phyloP scores from a whole-genome alignment of 2,113 vertebrate species.

The Cottus gobio region DNA sequence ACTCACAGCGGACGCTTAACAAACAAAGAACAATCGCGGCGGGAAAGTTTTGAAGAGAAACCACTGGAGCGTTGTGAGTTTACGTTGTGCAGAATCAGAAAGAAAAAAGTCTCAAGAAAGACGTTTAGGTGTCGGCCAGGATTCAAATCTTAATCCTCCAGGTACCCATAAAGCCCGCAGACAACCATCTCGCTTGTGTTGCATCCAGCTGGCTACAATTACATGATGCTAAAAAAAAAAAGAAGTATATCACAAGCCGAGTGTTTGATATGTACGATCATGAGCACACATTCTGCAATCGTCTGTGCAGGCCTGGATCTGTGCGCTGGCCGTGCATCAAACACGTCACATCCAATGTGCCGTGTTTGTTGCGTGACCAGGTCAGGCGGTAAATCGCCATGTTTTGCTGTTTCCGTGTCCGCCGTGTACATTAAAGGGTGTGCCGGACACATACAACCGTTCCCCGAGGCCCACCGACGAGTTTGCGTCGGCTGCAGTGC shows the following conservation, averaged over 20 bases:
- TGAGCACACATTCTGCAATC: not conserved
- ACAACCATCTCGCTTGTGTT: not conserved
- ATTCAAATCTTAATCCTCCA: not conserved
- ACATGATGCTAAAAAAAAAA: not conserved
- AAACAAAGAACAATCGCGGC: not conserved
- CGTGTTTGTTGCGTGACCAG: conserved; percentile 10
- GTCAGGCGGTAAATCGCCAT: conserved; percentile 13
- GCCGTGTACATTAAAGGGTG: conserved; percentile 29
- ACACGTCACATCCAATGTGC: conserved; percentile 16
- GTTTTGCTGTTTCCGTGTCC: conserved; percentile 12
- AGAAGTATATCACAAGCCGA: not conserved
- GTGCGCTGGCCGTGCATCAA: conserved; percentile 12
- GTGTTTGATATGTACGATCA: not conserved
- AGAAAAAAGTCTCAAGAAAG: not conserved
- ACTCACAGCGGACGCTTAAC: not conserved
- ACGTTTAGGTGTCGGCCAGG: not conserved
- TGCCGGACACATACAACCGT: conserved; percentile 22
- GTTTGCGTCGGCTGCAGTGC: conserved; percentile 20
- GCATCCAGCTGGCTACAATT: not conserved
- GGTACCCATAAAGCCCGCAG: not conserved
- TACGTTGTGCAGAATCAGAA: not conserved
- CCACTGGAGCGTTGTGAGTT: not conserved
- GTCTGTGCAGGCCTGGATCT: not conserved
- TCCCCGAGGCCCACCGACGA: conserved; percentile 18
- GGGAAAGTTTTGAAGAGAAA: not conserved